Evolutionary conservation across 2,113 vertebrate genomes (phyloP), one percentile per base, ranked within the genome.

Genomic region (Microcebus griseorufus): DNA sequence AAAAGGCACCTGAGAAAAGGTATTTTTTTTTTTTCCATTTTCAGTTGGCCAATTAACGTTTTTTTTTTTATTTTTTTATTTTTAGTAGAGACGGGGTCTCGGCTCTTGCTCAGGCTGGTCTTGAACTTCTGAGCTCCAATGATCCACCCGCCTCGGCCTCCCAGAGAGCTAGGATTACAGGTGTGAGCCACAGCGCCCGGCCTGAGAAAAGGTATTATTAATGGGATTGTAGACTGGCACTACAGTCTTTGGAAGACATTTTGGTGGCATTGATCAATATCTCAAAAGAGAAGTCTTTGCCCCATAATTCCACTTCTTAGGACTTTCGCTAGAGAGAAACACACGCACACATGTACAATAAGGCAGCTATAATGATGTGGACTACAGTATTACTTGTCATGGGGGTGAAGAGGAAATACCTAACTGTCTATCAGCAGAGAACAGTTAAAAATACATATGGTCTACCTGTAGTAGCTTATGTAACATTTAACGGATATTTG

Each of bases 221-320:
- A 70, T 72, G 48, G 70, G 62, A 55, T 37, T 42, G 27, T 18
- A 81, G 65, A 53, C 34, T 69, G 89, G 75, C 7, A 58, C 34
- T 80, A 73, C 22, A 45, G 62, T 64, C 92, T 93, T 83, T 76
- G n/a, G 81, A 89, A 97, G 65, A 86, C 45, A 91, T 45, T 89
- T 95, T 70, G 42, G 64, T 12, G 79, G 29, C 62, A 34, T 29
- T 45, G 48, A 90, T 32, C 13, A 72, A 51, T 76, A 34, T 65
- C 90, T 96, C 72, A 32, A 82, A 88, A 94, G 73, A 39, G 22
- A 88, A 51, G 10, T 34, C 64, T 92, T 85, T 84, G 84, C 32
- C n/a, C 67, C 20, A 48, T 55, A 67, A 39, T 94, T 78, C 51
- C 22, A 67, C 32, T 67, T 72, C 81, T 72, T 12, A 32, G 39